Evolutionary conservation across 2,113 vertebrate species (phyloP).

Genomic region (Arothron firmamentum): DNA sequence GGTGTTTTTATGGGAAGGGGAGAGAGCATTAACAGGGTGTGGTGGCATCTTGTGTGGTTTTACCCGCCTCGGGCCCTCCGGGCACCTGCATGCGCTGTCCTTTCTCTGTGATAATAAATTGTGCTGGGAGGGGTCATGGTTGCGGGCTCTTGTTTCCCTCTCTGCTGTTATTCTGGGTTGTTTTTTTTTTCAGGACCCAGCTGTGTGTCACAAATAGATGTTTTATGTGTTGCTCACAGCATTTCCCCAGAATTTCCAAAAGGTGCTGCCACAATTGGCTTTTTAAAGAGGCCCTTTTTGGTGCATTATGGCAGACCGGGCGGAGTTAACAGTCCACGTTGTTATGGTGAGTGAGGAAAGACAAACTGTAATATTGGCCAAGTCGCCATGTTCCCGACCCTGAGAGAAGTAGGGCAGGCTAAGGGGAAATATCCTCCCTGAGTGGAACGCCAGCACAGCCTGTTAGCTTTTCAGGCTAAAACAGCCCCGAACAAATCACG

Average conservation of each 20-base stretch:
- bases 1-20: conserved; percentile 55
- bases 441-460: conserved; percentile 20
- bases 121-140: conserved; percentile 44
- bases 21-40: conserved; percentile 60
- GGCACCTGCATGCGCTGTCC: conserved; percentile 35
- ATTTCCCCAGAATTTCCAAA: neutral
- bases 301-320: conserved; percentile 9
- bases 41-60: conserved; percentile 68
- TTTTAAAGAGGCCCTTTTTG: no score
- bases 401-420: conserved; percentile 19
- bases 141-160: conserved; percentile 30
- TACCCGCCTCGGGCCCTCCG: conserved; percentile 50
- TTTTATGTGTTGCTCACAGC: neutral
- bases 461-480: conserved; percentile 18
- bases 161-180: conserved; percentile 31
- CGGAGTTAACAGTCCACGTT: conserved; percentile 7
- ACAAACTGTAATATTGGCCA: neutral
- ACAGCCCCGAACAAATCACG: conserved; percentile 26
- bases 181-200: conserved; percentile 19
- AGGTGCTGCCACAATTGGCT: no score
- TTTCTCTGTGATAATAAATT: conserved; percentile 57
- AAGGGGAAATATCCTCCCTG: conserved; percentile 29
- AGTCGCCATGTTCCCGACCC: neutral
- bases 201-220: conserved; percentile 18
- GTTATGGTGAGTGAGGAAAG: conserved; percentile 7